phyloP scores from a whole-genome alignment of 2,888 invertebrate genomes.

The Drosophila prolongata region DNA sequence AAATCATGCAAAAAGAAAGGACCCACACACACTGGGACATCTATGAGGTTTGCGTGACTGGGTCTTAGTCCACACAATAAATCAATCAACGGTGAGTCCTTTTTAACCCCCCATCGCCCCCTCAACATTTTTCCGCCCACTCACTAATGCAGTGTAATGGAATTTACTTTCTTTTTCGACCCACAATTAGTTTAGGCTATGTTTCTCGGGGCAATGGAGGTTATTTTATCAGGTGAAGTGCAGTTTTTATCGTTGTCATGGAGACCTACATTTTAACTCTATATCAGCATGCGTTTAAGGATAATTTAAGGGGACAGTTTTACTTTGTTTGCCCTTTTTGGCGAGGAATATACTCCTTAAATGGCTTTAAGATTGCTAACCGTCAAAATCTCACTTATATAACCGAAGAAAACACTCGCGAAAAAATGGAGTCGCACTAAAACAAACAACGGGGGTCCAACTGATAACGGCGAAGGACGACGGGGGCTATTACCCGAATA shows the following conservation, averaged over 20 bases:
- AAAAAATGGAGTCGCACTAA: slow-evolving; percentile 20
- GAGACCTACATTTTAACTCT: slow-evolving; percentile 1
- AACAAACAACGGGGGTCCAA: slow-evolving; percentile 1
- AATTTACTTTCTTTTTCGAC: slow-evolving; percentile 15
- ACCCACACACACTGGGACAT: slow-evolving; percentile 18
- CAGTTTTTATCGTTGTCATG: slow-evolving; percentile 1
- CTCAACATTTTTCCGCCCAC: slow-evolving; percentile 13
- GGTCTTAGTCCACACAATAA: slow-evolving; percentile 29
- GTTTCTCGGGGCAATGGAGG: slow-evolving; percentile 20
- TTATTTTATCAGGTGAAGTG: not conserved
- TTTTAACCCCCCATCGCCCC: not conserved
- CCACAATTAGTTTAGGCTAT: slow-evolving; percentile 13
- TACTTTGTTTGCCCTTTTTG: slow-evolving; percentile 15
- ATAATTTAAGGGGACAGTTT: not conserved
- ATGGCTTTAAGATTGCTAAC: not conserved
- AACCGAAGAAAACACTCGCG: slow-evolving; percentile 28
- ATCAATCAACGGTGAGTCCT: slow-evolving; percentile 35
- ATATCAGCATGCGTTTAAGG: slow-evolving; percentile 13
- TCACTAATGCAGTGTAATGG: slow-evolving; percentile 32
- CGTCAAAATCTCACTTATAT: slow-evolving; percentile 25
- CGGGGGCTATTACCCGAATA: slow-evolving; percentile 11
- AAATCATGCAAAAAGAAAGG: slow-evolving; percentile 20
- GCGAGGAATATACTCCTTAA: not conserved
- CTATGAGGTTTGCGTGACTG: slow-evolving; percentile 24
- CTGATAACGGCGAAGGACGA: not conserved